phyloP scores from a whole-genome alignment of 2,797 vertebrate genomes.

The Discoglossus pictus region DNA sequence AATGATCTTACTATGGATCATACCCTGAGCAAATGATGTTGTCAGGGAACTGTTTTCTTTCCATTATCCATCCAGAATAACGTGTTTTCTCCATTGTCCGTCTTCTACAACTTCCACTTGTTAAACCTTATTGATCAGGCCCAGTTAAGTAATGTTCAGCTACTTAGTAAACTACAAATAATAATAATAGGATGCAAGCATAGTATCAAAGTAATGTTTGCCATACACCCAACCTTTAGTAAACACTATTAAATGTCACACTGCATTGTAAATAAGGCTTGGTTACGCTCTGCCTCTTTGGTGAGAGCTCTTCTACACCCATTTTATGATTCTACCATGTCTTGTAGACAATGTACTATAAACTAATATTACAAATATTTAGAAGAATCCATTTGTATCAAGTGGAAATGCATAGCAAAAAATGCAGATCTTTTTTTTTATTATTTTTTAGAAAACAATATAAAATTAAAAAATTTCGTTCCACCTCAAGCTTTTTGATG shows the following conservation, averaged over 20 bases:
- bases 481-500: not conserved
- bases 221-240: not conserved
- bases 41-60: slow-evolving; percentile 40
- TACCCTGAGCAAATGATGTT: slow-evolving; percentile 41
- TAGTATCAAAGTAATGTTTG: slow-evolving; percentile 9
- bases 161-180: slow-evolving; percentile 28
- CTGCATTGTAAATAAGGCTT: slow-evolving; percentile 32
- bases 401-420: slow-evolving; percentile 38
- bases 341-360: slow-evolving; percentile 41
- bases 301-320: slow-evolving; percentile 10
- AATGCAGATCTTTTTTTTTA: slow-evolving; percentile 15
- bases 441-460: slow-evolving; percentile 24
- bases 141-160: slow-evolving; percentile 27
- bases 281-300: slow-evolving; percentile 5
- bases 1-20: not conserved
- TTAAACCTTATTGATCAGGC: slow-evolving; percentile 7
- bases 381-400: slow-evolving; percentile 34
- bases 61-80: slow-evolving; percentile 1
- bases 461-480: slow-evolving; percentile 15
- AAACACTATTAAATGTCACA: slow-evolving; percentile 24
- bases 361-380: slow-evolving; percentile 35
- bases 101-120: slow-evolving; percentile 11
- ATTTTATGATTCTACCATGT: slow-evolving; percentile 26
- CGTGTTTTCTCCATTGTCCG: slow-evolving; percentile 19
- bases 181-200: slow-evolving; percentile 30